Conservation (phyloP, 2,797 vertebrate species). For the Lophius americanus region DNA sequence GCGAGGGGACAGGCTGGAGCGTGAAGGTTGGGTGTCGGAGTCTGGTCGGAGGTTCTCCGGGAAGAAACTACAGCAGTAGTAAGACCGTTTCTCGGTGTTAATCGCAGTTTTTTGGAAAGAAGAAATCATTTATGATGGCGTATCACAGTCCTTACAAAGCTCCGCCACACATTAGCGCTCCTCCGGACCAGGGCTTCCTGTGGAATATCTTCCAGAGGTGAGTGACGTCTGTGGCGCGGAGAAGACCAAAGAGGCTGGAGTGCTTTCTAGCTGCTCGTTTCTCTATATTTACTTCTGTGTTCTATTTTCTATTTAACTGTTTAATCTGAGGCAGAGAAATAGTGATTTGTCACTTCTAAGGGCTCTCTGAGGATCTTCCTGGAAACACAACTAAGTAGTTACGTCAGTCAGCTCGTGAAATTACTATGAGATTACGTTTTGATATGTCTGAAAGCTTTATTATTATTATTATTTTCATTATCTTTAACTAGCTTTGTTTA, state of each 20-base stretch:
- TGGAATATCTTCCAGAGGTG: slow-evolving; percentile 89
- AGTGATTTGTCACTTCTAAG: slow-evolving; percentile 12
- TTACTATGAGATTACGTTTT: background rate
- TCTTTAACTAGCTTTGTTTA: background rate
- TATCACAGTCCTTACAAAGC: slow-evolving; percentile 84
- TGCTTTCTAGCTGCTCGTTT: background rate
- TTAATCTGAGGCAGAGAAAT: background rate
- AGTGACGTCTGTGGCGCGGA: slow-evolving; percentile 52
- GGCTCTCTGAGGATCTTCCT: slow-evolving; percentile 37
- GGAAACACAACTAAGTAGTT: slow-evolving; percentile 22
- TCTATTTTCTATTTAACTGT: background rate
- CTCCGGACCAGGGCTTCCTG: slow-evolving; percentile 82
- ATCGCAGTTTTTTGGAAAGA: slow-evolving; percentile 15
- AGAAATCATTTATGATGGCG: slow-evolving; percentile 76
- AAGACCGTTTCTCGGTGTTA: slow-evolving; percentile 10
- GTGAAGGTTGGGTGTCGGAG: slow-evolving; percentile 52
- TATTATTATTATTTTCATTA: background rate
- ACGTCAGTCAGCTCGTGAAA: slow-evolving; percentile 16
- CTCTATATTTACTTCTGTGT: slow-evolving; percentile 15
- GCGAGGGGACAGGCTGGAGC: slow-evolving; percentile 45
- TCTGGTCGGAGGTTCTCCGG: slow-evolving; percentile 49
- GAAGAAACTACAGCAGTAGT: slow-evolving; percentile 42
- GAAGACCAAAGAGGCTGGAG: slow-evolving; percentile 19
- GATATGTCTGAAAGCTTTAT: background rate
- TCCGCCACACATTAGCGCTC: slow-evolving; percentile 71